Conservation (phyloP, 2,797 vertebrate genomes). For the Lagocephalus sceleratus region DNA sequence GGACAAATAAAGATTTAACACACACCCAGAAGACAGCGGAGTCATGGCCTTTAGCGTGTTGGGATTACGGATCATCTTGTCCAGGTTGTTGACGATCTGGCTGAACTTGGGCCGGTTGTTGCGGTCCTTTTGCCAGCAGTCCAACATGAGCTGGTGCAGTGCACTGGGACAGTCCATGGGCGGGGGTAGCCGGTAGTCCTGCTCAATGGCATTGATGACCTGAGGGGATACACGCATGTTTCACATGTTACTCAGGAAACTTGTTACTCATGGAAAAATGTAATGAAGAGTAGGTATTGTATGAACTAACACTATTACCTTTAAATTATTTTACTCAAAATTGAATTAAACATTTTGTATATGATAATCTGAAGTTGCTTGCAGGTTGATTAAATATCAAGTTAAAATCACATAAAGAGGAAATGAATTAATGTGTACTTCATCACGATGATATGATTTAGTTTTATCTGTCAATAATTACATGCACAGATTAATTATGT, state of each 20-base stretch:
- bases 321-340: no score
- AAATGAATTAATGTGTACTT: no score
- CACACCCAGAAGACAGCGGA: conserved; percentile 92
- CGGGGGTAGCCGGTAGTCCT: conserved; percentile 94
- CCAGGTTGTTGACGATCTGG: conserved; percentile 97
- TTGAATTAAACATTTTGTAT: no score
- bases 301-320: no score
- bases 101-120: conserved; percentile 97
- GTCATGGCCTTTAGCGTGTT: conserved; percentile 98
- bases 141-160: conserved; percentile 96
- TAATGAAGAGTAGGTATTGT: no score
- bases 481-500: no score
- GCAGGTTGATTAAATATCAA: no score
- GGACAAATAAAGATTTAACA: background rate
- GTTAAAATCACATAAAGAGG: no score
- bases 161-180: conserved; percentile 98
- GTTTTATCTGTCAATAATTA: no score
- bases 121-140: conserved; percentile 98
- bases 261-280: no score
- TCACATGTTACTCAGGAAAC: conserved; percentile 38
- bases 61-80: conserved; percentile 99
- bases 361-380: no score
- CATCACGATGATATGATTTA: no score
- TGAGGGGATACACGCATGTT: conserved; percentile 68
- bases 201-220: conserved; percentile 98